Percentiles rank a stretch among this genome's conserved stretches.
Conservation (phyloP, 2,888 invertebrate species). For the Apoderus coryli region DNA sequence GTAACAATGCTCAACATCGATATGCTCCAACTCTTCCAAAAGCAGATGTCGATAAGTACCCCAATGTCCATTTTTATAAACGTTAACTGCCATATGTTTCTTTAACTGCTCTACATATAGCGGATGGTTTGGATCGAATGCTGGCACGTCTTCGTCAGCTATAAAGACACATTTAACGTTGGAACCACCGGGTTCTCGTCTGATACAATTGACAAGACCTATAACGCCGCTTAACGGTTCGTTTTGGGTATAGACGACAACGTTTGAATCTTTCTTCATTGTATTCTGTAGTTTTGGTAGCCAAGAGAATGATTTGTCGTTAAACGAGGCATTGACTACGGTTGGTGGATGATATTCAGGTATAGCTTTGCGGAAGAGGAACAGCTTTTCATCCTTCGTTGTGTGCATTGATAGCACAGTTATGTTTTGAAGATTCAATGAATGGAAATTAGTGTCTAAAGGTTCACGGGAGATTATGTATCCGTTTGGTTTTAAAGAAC, state of each 20-base stretch:
- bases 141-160: slow-evolving; percentile 41
- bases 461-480: slow-evolving; percentile 46
- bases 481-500: slow-evolving; percentile 35
- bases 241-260: slow-evolving; percentile 48
- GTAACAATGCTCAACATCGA: slow-evolving; percentile 50
- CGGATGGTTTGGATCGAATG: slow-evolving; percentile 38
- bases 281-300: slow-evolving; percentile 33
- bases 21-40: slow-evolving; percentile 37
- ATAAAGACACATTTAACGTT: slow-evolving; percentile 34
- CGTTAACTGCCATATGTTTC: slow-evolving; percentile 66
- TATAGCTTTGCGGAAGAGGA: slow-evolving; percentile 36
- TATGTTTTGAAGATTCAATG: slow-evolving; percentile 2
- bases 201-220: slow-evolving; percentile 58
- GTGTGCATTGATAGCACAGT: slow-evolving; percentile 28
- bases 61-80: slow-evolving; percentile 45
- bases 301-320: slow-evolving; percentile 29
- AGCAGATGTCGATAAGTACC: slow-evolving; percentile 67
- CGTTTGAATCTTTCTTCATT: slow-evolving; percentile 32
- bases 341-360: slow-evolving; percentile 15
- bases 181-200: slow-evolving; percentile 39
- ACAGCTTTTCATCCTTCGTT: slow-evolving; percentile 37
- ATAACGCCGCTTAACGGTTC: slow-evolving; percentile 62
- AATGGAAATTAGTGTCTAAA: no score
- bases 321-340: slow-evolving; percentile 31
- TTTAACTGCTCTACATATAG: slow-evolving; percentile 51